phyloP scores from a whole-genome alignment of 2,888 invertebrate genomes.

The Brenthis hecate region DNA sequence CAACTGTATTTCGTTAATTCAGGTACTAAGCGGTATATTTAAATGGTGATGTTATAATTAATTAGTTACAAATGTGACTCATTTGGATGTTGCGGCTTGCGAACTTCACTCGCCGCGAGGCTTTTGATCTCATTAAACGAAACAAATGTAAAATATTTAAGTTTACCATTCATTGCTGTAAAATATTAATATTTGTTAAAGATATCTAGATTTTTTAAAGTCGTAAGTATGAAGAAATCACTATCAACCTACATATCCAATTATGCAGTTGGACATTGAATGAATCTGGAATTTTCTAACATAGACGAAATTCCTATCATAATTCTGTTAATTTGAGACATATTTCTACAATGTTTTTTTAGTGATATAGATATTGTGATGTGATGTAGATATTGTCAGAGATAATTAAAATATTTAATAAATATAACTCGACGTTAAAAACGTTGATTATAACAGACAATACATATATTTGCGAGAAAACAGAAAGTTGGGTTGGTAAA shows the following conservation, averaged over 20 bases:
- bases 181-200: neutral
- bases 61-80: constrained; percentile 34
- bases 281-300: no score
- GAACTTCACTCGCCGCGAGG: constrained; percentile 23
- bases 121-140: constrained; percentile 33
- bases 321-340: no score
- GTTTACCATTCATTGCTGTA: constrained; percentile 1
- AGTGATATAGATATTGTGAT: no score
- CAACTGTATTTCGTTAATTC: neutral
- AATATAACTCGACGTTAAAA: no score
- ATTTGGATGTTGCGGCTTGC: constrained; percentile 23
- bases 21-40: constrained; percentile 11
- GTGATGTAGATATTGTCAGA: no score
- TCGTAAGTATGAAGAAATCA: no score
- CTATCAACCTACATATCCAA: no score
- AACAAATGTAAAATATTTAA: constrained; percentile 22
- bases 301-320: no score
- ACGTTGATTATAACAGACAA: neutral
- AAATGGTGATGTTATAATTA: constrained; percentile 28
- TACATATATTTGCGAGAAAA: neutral
- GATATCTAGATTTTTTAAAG: neutral
- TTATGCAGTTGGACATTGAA: no score
- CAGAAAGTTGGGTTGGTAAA: neutral
- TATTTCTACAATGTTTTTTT: no score
- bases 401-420: no score